Base-by-base conservation (phyloP, 2,888 invertebrate species). In the Galerucella pusilla region DNA sequence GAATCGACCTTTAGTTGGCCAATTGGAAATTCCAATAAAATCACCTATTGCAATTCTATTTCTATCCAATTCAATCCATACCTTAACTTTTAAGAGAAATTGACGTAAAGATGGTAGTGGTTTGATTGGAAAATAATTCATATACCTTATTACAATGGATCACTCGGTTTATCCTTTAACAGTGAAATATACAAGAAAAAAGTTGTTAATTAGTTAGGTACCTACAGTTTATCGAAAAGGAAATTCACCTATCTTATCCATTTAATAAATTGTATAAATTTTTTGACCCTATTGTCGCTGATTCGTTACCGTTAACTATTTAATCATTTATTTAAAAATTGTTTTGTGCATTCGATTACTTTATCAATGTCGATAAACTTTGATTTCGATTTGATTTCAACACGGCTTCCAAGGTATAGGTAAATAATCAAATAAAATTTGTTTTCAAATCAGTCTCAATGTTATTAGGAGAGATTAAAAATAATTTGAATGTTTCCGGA, bases 171-270 rank as follows among this genome's bases (percentile, higher is more conserved):
- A 35, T 35, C 5, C 35, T 5, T 6, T 35, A 35, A 35, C 35
- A 5, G 35, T 35, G 35, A 35, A 35, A 35, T 35, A 35, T 35
- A 35, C 35, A 35, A 35, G 6, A 35, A 5, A 35, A 35, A 35
- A 6, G 35, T 42, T 6, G 7, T 42, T 9, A 42, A 42, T 42
- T 42, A 42, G 10, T 57, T 20, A 16, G 16, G 20, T 57, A 28
- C 28, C 28, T 28, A 57, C 10, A 57, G 20, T 20, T 57, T 16
- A 57, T 57, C 57, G 57, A 9, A 11, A 57, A 57, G 57, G 57
- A 57, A 57, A 54, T n/a, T 7, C 16, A 54, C 54, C 54, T 57
- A 57, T 57, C 57, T 57, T 57, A 57, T 57, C 57, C 57, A 57
- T 16, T 16, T 16, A 11, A 57, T 57, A 20, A 20, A 10, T 20